Percentiles rank a stretch among this genome's conserved stretches.
Evolutionary conservation across 2,797 vertebrate genomes (phyloP).

Genomic region (Premnoplex brunnescens): DNA sequence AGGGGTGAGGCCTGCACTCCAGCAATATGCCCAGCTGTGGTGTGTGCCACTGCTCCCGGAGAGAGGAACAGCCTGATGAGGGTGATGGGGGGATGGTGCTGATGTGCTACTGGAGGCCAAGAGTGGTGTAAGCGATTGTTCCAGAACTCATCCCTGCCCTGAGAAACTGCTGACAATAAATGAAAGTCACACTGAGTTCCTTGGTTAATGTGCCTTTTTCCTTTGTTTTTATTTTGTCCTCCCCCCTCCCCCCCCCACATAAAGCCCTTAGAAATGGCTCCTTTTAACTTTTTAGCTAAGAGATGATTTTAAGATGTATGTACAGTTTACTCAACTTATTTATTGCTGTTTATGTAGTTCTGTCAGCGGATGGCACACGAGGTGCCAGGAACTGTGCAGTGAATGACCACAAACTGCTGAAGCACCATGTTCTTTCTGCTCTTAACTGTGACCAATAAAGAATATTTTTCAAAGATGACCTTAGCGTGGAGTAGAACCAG

Average conservation of each 20-base stretch:
- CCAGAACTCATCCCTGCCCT: slow-evolving; percentile 40
- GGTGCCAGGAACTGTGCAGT: background rate
- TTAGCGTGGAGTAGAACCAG: background rate
- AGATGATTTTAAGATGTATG: background rate
- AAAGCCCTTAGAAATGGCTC: background rate
- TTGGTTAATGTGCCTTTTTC: slow-evolving; percentile 56
- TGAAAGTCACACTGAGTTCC: slow-evolving; percentile 26
- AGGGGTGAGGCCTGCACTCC: slow-evolving; percentile 7
- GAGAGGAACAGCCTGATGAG: background rate
- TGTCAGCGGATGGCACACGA: background rate
- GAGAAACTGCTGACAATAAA: slow-evolving; percentile 74
- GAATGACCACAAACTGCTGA: background rate
- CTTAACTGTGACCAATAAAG: slow-evolving; percentile 69
- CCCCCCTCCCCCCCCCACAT: background rate
- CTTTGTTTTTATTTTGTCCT: background rate
- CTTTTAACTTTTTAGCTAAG: background rate
- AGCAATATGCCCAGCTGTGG: background rate
- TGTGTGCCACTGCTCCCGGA: background rate
- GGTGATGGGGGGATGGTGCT: background rate
- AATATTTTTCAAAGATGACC: slow-evolving; percentile 66
- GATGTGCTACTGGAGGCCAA: background rate
- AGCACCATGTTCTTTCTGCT: background rate
- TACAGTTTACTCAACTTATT: slow-evolving; percentile 38
- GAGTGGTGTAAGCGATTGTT: background rate
- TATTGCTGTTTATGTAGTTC: slow-evolving; percentile 46